phyloP scores from a whole-genome alignment of 2,113 vertebrate species.

The Alligator mississippiensis region DNA sequence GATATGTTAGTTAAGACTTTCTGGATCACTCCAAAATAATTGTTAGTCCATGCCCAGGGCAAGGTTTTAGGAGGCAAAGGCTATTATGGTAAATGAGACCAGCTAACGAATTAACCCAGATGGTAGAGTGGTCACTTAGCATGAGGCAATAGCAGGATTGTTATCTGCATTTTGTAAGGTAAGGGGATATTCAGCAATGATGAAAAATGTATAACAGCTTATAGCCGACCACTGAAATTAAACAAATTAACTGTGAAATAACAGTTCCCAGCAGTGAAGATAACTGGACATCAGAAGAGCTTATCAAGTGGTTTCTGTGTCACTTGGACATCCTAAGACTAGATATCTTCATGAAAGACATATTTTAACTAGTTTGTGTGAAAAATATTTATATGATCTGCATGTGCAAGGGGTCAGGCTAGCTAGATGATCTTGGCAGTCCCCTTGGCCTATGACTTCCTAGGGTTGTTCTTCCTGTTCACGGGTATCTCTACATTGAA shows the following conservation, averaged over 20 bases:
- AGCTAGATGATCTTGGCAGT: neutral
- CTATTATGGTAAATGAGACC: neutral
- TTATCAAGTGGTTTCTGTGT: neutral
- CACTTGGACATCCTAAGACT: neutral
- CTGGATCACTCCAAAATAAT: neutral
- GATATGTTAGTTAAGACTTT: neutral
- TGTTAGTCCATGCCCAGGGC: neutral
- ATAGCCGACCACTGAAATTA: neutral
- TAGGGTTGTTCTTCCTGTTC: neutral
- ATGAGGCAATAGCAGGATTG: neutral
- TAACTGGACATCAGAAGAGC: neutral
- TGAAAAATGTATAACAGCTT: neutral
- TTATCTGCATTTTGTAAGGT: neutral
- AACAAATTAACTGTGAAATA: neutral
- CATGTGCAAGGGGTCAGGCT: no score
- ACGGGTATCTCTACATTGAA: neutral
- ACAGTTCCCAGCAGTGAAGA: neutral
- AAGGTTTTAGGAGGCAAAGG: neutral
- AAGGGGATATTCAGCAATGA: neutral
- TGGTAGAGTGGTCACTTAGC: neutral
- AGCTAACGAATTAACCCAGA: neutral
- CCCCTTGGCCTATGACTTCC: neutral
- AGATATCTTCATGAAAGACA: neutral
- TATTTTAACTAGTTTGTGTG: neutral
- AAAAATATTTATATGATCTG: neutral